A percentile compares a stretch with the other conserved stretches of the same genome.
phyloP scores from a whole-genome alignment of 2,888 invertebrate genomes.

The Drosophila melanosoma region DNA sequence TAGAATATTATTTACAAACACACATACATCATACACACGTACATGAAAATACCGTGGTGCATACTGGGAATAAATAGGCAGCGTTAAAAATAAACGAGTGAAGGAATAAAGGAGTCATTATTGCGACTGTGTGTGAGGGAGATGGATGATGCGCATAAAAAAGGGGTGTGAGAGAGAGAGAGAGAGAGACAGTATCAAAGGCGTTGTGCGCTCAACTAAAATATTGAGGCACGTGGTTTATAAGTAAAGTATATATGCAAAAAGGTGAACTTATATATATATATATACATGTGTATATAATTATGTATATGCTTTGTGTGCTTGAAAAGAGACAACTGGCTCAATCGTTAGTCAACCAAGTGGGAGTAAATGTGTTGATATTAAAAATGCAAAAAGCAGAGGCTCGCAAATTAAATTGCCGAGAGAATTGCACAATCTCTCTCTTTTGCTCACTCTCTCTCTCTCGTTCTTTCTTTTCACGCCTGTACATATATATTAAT shows the following conservation, averaged over 20 bases:
- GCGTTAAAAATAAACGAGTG: slow-evolving; percentile 4
- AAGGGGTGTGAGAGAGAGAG: slow-evolving; percentile 12
- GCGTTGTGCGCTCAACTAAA: slow-evolving; percentile 47
- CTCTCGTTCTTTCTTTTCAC: slow-evolving; percentile 1
- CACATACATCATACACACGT: neutral
- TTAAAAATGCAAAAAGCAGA: slow-evolving; percentile 73
- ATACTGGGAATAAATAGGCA: slow-evolving; percentile 27
- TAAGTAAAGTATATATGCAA: slow-evolving; percentile 51
- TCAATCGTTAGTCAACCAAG: slow-evolving; percentile 48
- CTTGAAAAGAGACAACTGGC: slow-evolving; percentile 74
- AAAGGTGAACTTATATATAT: slow-evolving; percentile 8
- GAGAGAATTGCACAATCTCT: slow-evolving; percentile 44
- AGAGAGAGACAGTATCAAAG: slow-evolving; percentile 29
- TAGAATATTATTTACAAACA: neutral
- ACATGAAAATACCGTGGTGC: neutral
- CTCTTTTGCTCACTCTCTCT: slow-evolving; percentile 10
- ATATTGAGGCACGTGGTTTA: slow-evolving; percentile 76
- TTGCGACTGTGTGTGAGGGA: slow-evolving; percentile 4
- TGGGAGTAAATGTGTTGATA: slow-evolving; percentile 72
- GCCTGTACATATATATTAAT: neutral
- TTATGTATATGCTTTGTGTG: slow-evolving; percentile 3
- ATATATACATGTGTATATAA: neutral
- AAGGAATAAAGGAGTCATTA: slow-evolving; percentile 6
- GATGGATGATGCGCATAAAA: neutral
- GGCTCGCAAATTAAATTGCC: slow-evolving; percentile 69